Conservation (phyloP, 2,113 vertebrate species). For the Axis porcinus region DNA sequence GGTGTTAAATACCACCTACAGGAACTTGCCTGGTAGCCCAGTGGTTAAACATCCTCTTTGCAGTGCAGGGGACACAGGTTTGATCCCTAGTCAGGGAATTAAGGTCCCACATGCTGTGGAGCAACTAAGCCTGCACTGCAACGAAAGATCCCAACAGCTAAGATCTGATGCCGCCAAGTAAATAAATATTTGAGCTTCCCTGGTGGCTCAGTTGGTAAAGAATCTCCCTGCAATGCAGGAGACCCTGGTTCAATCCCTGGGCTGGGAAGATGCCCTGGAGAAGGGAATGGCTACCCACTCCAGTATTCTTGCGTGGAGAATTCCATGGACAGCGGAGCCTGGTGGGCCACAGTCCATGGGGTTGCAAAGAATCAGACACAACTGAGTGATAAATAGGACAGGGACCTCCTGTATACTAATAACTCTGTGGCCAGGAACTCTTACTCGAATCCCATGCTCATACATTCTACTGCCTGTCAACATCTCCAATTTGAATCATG, state of each 20-base stretch:
- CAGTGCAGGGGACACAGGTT: background rate
- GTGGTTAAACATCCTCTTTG: background rate
- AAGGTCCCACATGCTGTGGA: background rate
- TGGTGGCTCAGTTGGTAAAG: background rate
- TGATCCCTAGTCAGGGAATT: background rate
- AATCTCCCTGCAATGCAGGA: background rate
- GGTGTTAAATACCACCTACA: background rate
- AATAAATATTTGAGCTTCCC: background rate
- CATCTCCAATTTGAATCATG: background rate
- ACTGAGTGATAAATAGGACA: background rate
- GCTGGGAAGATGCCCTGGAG: background rate
- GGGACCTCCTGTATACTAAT: background rate
- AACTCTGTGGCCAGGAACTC: background rate
- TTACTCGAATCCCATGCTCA: background rate
- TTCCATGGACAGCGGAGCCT: background rate
- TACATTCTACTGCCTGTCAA: background rate
- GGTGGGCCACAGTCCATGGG: background rate
- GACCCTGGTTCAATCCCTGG: background rate
- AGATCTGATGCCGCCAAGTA: background rate
- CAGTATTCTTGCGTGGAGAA: background rate
- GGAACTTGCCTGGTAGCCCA: background rate
- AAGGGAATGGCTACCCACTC: background rate
- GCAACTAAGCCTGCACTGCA: background rate
- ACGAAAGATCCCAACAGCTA: background rate
- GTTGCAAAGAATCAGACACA: background rate